These are phyloP conservation scores for Podocnemis expansa DNA, from an alignment of 2,113 vertebrate genomes.

Conservation along the genomic window DNA sequence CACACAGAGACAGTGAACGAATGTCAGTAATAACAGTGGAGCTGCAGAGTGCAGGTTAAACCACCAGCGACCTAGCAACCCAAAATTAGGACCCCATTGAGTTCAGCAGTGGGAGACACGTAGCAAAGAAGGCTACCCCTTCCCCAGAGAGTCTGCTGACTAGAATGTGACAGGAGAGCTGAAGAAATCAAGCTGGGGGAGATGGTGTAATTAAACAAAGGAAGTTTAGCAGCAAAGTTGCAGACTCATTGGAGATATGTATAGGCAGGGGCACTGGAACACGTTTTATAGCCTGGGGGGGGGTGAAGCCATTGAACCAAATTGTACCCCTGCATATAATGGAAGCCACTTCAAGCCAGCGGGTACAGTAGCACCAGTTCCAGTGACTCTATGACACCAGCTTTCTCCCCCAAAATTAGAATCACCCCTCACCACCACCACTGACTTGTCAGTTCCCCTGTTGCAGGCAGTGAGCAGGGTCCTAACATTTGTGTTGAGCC, in stretches of 20 bases:
- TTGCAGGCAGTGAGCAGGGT: not conserved
- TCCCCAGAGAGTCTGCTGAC: not conserved
- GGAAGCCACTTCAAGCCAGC: too few relatives aligned
- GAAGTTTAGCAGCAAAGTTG: not conserved
- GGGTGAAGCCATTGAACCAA: too few relatives aligned
- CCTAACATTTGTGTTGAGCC: not conserved
- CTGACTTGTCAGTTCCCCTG: not conserved
- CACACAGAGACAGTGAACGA: not conserved
- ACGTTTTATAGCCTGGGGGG: too few relatives aligned
- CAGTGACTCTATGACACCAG: not conserved
- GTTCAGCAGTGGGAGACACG: too few relatives aligned
- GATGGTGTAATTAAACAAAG: not conserved
- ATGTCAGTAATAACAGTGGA: not conserved
- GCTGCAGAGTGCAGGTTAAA: not conserved
- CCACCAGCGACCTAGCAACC: too few relatives aligned
- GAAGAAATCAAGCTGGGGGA: not conserved
- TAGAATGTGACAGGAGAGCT: not conserved
- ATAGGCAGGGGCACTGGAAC: not conserved
- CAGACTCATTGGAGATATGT: not conserved
- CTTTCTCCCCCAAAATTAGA: not conserved
- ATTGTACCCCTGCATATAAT: too few relatives aligned
- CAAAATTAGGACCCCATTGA: not conserved
- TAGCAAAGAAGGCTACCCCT: not conserved
- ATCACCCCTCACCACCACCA: not conserved
- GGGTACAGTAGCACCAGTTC: too few relatives aligned